These are phyloP conservation scores for Cylloceria caligata DNA, from an alignment of 2,888 invertebrate species.

Conservation along the genomic window DNA sequence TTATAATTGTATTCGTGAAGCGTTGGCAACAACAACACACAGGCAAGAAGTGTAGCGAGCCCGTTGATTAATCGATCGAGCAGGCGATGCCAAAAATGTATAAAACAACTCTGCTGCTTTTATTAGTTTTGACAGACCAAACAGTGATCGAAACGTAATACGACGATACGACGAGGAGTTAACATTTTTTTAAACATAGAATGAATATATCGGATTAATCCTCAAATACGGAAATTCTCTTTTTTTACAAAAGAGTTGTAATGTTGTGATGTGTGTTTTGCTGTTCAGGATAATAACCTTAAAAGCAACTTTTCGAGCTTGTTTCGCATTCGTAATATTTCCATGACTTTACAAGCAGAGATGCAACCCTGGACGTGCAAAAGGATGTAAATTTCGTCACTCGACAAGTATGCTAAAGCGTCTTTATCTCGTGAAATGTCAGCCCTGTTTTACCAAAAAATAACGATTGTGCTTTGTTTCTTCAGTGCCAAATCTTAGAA, in stretches of 20 bases:
- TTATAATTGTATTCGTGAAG: not conserved
- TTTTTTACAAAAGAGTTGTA: not conserved
- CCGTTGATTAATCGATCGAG: not conserved
- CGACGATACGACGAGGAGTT: not conserved
- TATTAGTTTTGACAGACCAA: not conserved
- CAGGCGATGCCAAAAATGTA: not conserved
- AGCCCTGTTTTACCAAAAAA: not conserved
- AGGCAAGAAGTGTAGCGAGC: not conserved
- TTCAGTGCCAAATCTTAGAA: constrained; percentile 8
- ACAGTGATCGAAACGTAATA: not conserved
- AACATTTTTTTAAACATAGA: too few species aligned
- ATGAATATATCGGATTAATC: not conserved
- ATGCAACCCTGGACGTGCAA: not conserved
- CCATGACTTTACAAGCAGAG: not conserved
- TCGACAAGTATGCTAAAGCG: not conserved
- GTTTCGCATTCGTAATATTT: not conserved
- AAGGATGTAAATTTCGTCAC: not conserved
- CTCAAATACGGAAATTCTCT: not conserved
- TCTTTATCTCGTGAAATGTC: not conserved
- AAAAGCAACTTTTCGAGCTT: not conserved
- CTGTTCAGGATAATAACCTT: not conserved
- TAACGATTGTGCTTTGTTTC: not conserved
- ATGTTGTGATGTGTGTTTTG: not conserved
- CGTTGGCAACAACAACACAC: not conserved
- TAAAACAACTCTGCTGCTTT: not conserved